phyloP scores from a whole-genome alignment of 1,140 invertebrate species.

The Lasioglossum baleicum region DNA sequence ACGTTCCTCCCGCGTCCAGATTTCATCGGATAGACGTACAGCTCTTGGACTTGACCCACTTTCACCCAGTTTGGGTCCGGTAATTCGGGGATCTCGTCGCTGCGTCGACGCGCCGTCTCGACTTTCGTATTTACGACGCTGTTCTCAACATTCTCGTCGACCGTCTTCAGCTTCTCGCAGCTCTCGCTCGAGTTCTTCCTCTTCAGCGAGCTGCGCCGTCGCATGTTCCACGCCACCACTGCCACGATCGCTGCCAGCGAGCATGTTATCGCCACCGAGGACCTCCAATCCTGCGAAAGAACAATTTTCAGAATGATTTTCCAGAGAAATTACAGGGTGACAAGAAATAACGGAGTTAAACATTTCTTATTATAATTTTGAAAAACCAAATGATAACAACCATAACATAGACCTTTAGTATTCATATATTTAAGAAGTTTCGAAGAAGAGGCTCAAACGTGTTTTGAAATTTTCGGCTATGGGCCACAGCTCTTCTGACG shows the following conservation, averaged over 20 bases:
- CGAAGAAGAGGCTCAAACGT: no score
- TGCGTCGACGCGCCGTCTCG: neutral
- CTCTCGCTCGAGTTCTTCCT: neutral
- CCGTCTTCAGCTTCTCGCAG: neutral
- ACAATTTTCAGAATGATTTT: no score
- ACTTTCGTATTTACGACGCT: neutral
- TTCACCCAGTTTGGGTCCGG: constrained; percentile 65
- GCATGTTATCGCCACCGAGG: constrained; percentile 25
- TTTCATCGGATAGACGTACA: constrained; percentile 74
- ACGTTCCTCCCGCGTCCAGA: constrained; percentile 69
- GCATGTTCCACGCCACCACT: constrained; percentile 4
- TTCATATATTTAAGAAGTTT: no score
- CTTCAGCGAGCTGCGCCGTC: neutral
- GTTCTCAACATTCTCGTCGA: neutral
- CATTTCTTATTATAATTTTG: no score
- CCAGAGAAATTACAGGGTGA: no score
- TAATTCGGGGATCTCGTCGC: constrained; percentile 33
- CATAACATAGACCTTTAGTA: no score
- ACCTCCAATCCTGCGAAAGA: constrained; percentile 19
- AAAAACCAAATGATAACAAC: no score
- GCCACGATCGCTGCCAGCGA: neutral
- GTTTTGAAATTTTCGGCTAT: no score
- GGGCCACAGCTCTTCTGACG: no score
- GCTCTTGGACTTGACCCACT: constrained; percentile 68
- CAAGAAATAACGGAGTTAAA: no score